These are phyloP conservation scores for Temnothorax ravouxi DNA, from an alignment of 2,888 invertebrate genomes.

Conservation along the genomic window DNA sequence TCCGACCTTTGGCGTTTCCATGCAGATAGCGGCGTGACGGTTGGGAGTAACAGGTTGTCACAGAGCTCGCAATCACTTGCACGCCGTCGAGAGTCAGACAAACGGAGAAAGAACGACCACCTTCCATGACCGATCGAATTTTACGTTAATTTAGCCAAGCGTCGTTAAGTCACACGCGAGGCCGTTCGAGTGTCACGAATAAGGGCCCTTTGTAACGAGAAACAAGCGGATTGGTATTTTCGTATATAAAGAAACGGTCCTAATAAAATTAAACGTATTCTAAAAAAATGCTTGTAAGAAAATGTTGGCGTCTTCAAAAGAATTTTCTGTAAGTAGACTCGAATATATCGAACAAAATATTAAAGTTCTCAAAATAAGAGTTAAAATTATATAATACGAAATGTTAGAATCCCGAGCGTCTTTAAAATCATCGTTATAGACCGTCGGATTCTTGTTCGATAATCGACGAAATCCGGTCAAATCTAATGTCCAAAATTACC, in stretches of 20 bases:
- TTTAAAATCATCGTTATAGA: background rate
- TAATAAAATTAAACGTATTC: constrained; percentile 8
- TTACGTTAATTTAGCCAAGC: constrained; percentile 84
- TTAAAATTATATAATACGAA: background rate
- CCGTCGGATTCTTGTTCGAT: background rate
- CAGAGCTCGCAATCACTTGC: constrained; percentile 36
- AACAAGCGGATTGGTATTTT: constrained; percentile 45
- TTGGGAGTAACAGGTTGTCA: constrained; percentile 69
- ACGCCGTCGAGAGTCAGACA: background rate
- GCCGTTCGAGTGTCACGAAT: constrained; percentile 71
- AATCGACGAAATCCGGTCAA: constrained; percentile 5
- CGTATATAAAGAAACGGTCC: constrained; percentile 9
- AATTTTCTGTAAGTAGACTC: background rate
- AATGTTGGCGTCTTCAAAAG: background rate
- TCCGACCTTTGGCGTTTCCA: constrained; percentile 62
- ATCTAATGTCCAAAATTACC: constrained; percentile 10
- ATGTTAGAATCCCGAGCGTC: background rate
- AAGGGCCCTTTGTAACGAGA: constrained; percentile 71
- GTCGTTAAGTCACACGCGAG: constrained; percentile 82
- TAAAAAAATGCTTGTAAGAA: background rate
- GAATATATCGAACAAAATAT: background rate
- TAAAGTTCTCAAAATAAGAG: background rate
- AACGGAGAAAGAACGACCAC: constrained; percentile 23
- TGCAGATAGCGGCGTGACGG: constrained; percentile 61
- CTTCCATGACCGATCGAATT: constrained; percentile 82